Evolutionary conservation across 2,888 invertebrate genomes (phyloP).

Genomic region (Troides aeacus): DNA sequence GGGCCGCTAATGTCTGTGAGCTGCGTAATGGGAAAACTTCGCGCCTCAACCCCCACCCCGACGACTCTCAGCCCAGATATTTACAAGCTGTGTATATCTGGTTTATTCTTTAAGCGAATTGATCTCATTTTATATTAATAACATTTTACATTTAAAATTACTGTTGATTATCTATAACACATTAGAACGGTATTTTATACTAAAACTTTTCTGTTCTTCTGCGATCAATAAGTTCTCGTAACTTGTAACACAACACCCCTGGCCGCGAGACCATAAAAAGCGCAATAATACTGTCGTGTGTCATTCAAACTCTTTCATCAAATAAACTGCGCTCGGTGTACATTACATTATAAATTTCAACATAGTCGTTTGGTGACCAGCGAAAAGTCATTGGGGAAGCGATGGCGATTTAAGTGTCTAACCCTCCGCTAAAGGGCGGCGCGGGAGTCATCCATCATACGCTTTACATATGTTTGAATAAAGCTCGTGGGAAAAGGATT

Average conservation of each 20-base stretch:
- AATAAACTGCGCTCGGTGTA: constrained; percentile 54
- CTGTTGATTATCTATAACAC: constrained; percentile 16
- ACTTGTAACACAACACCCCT: constrained; percentile 59
- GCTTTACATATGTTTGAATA: constrained; percentile 82
- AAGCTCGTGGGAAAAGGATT: constrained; percentile 81
- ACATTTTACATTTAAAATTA: not conserved
- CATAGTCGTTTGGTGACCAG: constrained; percentile 67
- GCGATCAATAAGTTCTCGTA: constrained; percentile 28
- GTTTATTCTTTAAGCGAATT: not conserved
- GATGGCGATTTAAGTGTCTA: constrained; percentile 77
- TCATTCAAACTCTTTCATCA: constrained; percentile 64
- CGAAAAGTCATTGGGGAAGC: constrained; percentile 67
- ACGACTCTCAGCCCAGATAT: constrained; percentile 42
- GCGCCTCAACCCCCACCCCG: constrained; percentile 39
- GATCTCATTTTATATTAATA: not conserved
- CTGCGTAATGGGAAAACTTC: constrained; percentile 77
- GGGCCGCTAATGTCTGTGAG: constrained; percentile 75
- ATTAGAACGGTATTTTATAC: not conserved
- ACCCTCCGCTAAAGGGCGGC: constrained; percentile 64
- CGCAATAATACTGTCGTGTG: constrained; percentile 71
- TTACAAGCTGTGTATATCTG: constrained; percentile 35
- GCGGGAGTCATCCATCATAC: constrained; percentile 77
- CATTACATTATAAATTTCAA: constrained; percentile 76
- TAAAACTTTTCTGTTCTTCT: constrained; percentile 4
- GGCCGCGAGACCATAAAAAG: constrained; percentile 64